Conservation (phyloP, 2,888 invertebrate genomes). For the Cremastinae sp. region DNA sequence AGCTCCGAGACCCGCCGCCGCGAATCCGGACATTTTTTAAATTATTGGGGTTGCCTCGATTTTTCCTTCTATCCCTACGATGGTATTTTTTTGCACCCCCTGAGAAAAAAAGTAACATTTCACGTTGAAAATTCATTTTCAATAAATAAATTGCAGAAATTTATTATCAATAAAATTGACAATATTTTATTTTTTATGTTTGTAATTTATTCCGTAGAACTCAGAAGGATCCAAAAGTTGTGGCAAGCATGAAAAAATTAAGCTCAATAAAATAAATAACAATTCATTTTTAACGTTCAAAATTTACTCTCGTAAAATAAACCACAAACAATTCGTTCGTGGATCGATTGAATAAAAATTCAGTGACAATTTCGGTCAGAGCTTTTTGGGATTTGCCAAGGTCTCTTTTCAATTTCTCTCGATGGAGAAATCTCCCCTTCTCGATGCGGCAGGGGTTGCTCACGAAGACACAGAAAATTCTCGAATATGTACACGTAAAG, state of each 20-base stretch:
- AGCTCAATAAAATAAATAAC: neutral
- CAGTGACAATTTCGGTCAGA: neutral
- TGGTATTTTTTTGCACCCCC: slow-evolving; percentile 76
- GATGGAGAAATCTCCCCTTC: slow-evolving; percentile 12
- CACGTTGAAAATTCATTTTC: neutral
- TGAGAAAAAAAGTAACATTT: slow-evolving; percentile 48
- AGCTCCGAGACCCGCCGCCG: slow-evolving; percentile 78
- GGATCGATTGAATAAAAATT: neutral
- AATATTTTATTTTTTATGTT: too few species aligned
- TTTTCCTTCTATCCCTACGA: slow-evolving; percentile 60
- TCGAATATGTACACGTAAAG: slow-evolving; percentile 37
- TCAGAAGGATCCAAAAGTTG: too few species aligned
- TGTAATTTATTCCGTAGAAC: too few species aligned
- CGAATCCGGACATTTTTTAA: slow-evolving; percentile 79
- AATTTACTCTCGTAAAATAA: neutral
- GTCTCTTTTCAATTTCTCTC: slow-evolving; percentile 25
- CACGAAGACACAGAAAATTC: slow-evolving; percentile 10
- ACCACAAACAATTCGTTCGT: neutral
- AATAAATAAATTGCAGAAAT: too few species aligned
- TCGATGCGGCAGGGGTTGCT: slow-evolving; percentile 3
- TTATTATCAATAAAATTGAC: too few species aligned
- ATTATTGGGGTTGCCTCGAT: slow-evolving; percentile 79
- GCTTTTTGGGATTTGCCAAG: neutral
- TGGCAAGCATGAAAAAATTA: too few species aligned
- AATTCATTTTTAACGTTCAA: neutral